Base-by-base conservation (phyloP, 2,113 vertebrate species). In the Rhegmatorhina hoffmannsi region DNA sequence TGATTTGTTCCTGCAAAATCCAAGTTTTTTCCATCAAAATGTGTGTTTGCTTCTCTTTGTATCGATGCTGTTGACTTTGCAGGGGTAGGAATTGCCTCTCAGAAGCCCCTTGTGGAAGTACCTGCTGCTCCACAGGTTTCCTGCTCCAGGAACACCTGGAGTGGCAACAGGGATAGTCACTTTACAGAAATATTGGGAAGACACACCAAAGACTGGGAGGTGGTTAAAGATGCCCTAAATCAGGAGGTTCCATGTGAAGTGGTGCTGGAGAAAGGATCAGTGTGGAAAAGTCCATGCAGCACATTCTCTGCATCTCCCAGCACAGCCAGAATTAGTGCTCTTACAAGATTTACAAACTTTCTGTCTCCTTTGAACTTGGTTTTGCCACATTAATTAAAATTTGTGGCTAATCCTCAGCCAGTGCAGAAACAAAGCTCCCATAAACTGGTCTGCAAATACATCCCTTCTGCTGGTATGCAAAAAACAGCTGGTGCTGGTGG, bases 321-420 rank as follows among this genome's bases (percentile, higher is more conserved):
- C 59, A 4, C 56, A 43, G 74, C 19, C 90, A 83, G 70, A 85
- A 59, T 84, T 72, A 90, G 70, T 33, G 53, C 43, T 82, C 62
- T 72, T 68, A 38, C 4, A 72, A 95, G 92, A 79, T 76, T 93
- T 92, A 60, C 34, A 72, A n/a, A 60, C 76, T 90, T 95, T 64
- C 70, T 31, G 0, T 75, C 74, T 89, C 77, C 87, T 93, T 93
- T 95, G 91, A 85, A 88, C 86, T 92, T 72, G 52, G 10, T 83
- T 93, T 92, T 92, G 66, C 75, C 79, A 79, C 82, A 64, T 93
- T 88, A 92, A 93, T 96, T 94, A 88, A 83, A 95, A 93, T 73
- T 40, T 79, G 26, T 87, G 50, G 58, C 85, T 90, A 95, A 90
- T 93, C 70, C 62, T 75, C 33, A 83, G 33, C 53, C 85, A 64